These are phyloP conservation scores for Mycalesis mineus DNA, from an alignment of 2,888 invertebrate species.

Conservation along the genomic window DNA sequence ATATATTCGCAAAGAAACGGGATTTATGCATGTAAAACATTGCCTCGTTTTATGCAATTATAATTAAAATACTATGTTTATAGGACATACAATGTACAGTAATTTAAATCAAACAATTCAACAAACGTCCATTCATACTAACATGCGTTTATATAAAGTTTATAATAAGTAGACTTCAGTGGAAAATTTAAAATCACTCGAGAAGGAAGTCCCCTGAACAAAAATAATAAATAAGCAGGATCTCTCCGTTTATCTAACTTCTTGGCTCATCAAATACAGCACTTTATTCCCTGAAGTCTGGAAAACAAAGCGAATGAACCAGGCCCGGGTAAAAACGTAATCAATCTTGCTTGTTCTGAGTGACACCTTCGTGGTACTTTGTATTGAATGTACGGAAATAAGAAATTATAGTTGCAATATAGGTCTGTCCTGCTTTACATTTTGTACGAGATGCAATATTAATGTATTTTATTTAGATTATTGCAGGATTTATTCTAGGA, in stretches of 20 bases:
- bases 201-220: background rate
- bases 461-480: too few relatives aligned
- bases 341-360: constrained; percentile 50
- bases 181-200: background rate
- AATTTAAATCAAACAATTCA: too few relatives aligned
- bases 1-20: too few relatives aligned
- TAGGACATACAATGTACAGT: too few relatives aligned
- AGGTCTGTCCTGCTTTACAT: background rate
- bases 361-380: constrained; percentile 44
- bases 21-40: too few relatives aligned
- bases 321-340: constrained; percentile 35
- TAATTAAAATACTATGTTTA: too few relatives aligned
- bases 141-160: background rate
- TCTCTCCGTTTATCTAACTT: constrained; percentile 24
- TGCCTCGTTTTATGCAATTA: too few relatives aligned
- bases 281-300: constrained; percentile 41
- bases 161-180: background rate
- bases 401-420: background rate
- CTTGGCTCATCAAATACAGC: constrained; percentile 37
- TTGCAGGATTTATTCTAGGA: too few relatives aligned
- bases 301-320: constrained; percentile 45
- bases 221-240: constrained; percentile 12
- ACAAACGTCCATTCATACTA: too few relatives aligned
- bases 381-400: constrained; percentile 3
- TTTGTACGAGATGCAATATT: too few relatives aligned